Evolutionary conservation across 2,797 vertebrate species (phyloP).

Genomic region (Darevskia nairensis): DNA sequence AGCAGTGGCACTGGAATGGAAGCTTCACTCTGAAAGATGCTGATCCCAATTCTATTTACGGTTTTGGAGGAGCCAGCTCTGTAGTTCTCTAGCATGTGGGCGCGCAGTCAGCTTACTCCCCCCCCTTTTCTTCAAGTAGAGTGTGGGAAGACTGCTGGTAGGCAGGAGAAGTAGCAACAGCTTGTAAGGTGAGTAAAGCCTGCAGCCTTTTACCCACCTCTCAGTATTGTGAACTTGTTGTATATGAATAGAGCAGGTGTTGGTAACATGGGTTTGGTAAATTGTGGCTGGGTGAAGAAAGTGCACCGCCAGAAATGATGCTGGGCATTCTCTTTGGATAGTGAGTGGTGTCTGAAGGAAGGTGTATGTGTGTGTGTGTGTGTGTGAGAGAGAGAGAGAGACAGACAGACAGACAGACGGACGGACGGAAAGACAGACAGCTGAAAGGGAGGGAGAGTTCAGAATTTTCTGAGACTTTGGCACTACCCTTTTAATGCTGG

Average conservation of each 20-base stretch:
- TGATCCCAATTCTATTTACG: neutral
- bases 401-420: too few relatives aligned
- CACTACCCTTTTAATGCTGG: neutral
- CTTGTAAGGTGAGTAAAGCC: neutral
- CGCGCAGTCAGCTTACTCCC: neutral
- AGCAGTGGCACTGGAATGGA: neutral
- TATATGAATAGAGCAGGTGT: neutral
- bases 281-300: neutral
- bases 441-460: neutral
- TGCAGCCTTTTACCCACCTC: neutral
- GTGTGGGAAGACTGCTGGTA: slow-evolving; percentile 22
- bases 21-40: neutral
- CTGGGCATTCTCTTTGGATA: neutral
- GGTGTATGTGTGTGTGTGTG: neutral
- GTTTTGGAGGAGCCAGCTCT: neutral
- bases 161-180: neutral
- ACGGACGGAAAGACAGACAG: too few relatives aligned
- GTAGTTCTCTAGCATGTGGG: neutral
- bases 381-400: too few relatives aligned
- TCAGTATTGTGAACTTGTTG: neutral
- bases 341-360: neutral
- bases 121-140: neutral
- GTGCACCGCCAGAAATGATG: neutral
- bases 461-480: neutral
- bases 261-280: neutral